Percentiles rank a stretch among this genome's conserved stretches.
These are phyloP conservation scores for Ichneumoninae sp. DNA, from an alignment of 2,888 invertebrate species.

Conservation along the genomic window DNA sequence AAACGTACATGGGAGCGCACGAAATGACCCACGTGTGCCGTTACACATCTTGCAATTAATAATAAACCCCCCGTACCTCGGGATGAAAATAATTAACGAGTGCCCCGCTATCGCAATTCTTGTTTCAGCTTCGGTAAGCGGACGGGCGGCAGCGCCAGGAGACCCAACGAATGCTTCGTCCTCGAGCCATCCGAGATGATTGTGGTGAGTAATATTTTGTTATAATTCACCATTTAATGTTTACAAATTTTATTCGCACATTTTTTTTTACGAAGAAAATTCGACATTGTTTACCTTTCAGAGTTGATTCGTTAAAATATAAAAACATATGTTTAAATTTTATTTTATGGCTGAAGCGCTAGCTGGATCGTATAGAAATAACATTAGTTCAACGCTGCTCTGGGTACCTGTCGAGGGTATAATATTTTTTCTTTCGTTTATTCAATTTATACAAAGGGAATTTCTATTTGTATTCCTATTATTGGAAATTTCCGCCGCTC, in stretches of 20 bases:
- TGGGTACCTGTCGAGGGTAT: background rate
- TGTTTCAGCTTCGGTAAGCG: conserved; percentile 93
- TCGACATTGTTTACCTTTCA: no score
- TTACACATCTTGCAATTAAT: conserved; percentile 47
- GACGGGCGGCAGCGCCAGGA: conserved; percentile 90
- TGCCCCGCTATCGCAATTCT: conserved; percentile 66
- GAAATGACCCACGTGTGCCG: conserved; percentile 33
- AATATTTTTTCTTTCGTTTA: background rate
- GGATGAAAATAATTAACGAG: conserved; percentile 63
- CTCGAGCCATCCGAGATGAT: conserved; percentile 95
- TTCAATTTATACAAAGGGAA: conserved; percentile 1
- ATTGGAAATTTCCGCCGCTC: conserved; percentile 19
- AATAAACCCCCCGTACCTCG: conserved; percentile 5
- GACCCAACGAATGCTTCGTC: conserved; percentile 93
- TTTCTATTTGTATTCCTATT: conserved; percentile 13
- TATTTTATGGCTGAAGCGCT: background rate
- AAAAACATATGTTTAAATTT: no score
- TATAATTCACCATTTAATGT: background rate
- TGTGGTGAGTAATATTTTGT: conserved; percentile 88
- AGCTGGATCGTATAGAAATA: background rate
- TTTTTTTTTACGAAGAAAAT: background rate
- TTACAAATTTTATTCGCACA: background rate
- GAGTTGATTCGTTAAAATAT: no score
- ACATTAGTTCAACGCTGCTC: background rate
- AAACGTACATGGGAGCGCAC: conserved; percentile 5